Conservation (phyloP, 2,113 vertebrate genomes). For the Coreoperca whiteheadi region DNA sequence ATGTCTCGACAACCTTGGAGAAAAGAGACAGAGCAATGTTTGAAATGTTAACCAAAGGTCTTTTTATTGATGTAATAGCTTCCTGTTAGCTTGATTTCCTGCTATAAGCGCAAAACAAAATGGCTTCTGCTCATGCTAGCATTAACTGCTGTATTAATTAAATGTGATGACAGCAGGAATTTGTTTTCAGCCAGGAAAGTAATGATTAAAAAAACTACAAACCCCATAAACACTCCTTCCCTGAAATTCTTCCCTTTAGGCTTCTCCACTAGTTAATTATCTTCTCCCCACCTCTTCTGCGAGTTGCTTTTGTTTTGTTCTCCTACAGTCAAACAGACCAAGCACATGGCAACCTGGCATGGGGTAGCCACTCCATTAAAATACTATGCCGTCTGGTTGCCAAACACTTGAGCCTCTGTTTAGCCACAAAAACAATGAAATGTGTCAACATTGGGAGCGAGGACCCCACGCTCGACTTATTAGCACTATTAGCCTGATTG, state of each 20-base stretch:
- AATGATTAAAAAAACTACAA: constrained; percentile 13
- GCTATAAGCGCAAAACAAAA: constrained; percentile 31
- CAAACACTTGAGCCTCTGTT: constrained; percentile 85
- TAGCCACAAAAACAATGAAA: constrained; percentile 83
- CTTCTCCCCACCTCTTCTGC: constrained; percentile 57
- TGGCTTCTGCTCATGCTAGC: constrained; percentile 24
- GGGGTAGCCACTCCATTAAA: constrained; percentile 78
- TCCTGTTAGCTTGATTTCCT: constrained; percentile 28
- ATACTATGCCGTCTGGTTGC: constrained; percentile 72
- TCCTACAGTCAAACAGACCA: constrained; percentile 64
- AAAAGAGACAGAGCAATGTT: not conserved
- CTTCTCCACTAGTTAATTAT: constrained; percentile 74
- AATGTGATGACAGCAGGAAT: constrained; percentile 35
- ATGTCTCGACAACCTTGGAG: constrained; percentile 7
- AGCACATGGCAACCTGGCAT: constrained; percentile 79
- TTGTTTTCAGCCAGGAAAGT: constrained; percentile 3
- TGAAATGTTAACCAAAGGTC: not conserved
- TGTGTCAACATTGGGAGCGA: constrained; percentile 82
- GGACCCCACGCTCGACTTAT: constrained; percentile 83
- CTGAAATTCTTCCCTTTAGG: constrained; percentile 47
- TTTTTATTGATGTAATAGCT: not conserved
- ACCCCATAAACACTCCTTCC: constrained; percentile 42
- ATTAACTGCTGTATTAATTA: constrained; percentile 26
- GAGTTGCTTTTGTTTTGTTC: constrained; percentile 73
- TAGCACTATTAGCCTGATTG: constrained; percentile 86